Percentiles rank a stretch among this genome's conserved stretches.
Conservation (phyloP, 1,140 invertebrate species). For the Lasioglossum albipes region DNA sequence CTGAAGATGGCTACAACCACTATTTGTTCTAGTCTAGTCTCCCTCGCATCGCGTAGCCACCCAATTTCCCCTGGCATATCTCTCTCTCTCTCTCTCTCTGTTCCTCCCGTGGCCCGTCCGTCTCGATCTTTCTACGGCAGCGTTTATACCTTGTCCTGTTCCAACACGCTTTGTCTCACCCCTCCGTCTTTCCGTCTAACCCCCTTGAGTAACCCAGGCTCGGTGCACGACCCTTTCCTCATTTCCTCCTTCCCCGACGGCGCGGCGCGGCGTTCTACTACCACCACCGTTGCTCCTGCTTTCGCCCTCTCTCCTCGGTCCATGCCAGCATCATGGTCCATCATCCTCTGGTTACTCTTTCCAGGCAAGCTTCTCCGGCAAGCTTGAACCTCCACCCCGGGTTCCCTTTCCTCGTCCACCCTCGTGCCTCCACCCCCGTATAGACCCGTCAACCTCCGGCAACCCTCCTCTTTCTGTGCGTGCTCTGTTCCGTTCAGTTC, state of each 20-base stretch:
- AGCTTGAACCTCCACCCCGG: not conserved
- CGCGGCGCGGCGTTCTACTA: not conserved
- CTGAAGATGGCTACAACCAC: slow-evolving; percentile 76
- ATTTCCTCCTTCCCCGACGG: slow-evolving; percentile 36
- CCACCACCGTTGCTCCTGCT: not conserved
- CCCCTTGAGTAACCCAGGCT: slow-evolving; percentile 40
- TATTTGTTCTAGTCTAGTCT: slow-evolving; percentile 78
- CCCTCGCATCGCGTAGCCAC: slow-evolving; percentile 64
- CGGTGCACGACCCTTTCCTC: slow-evolving; percentile 51
- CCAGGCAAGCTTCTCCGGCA: slow-evolving; percentile 9
- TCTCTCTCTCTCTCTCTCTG: too few relatives aligned
- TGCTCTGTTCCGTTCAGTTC: slow-evolving; percentile 29
- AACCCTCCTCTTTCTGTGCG: not conserved
- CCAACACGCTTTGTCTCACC: slow-evolving; percentile 40
- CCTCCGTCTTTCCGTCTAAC: slow-evolving; percentile 22
- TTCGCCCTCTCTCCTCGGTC: not conserved
- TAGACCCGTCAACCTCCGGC: not conserved
- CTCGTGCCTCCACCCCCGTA: not conserved
- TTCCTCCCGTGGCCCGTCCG: not conserved
- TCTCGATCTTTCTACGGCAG: not conserved
- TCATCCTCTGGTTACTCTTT: slow-evolving; percentile 46
- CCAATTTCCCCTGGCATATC: slow-evolving; percentile 60
- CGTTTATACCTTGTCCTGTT: slow-evolving; percentile 24
- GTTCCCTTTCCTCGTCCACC: not conserved
- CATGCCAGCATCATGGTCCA: slow-evolving; percentile 37